Percentiles rank a stretch among this genome's conserved stretches.
Evolutionary conservation across 2,888 invertebrate species (phyloP).

Genomic region (Ennomos fuscantarius): DNA sequence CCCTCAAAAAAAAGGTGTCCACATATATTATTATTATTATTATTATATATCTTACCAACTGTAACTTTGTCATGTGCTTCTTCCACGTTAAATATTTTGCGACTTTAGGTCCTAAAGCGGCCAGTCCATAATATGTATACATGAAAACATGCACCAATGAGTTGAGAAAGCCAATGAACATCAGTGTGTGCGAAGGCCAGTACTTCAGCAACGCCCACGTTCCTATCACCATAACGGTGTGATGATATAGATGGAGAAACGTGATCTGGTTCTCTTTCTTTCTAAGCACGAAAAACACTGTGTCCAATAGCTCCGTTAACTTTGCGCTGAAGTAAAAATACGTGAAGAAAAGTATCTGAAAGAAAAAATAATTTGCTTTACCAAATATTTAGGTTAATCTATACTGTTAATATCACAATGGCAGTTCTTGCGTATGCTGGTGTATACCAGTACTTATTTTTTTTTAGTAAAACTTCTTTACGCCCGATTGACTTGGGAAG

Average conservation of each 20-base stretch:
- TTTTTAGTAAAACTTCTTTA: too few relatives aligned
- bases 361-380: slow-evolving; percentile 36
- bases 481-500: too few relatives aligned
- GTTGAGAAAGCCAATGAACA: slow-evolving; percentile 89
- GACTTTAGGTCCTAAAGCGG: slow-evolving; percentile 90
- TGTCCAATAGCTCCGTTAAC: slow-evolving; percentile 90
- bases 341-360: slow-evolving; percentile 71
- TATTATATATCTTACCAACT: slow-evolving; percentile 85
- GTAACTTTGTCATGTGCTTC: slow-evolving; percentile 92
- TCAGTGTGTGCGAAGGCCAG: slow-evolving; percentile 89
- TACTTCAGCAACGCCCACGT: slow-evolving; percentile 91
- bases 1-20: too few relatives aligned
- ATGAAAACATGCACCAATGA: slow-evolving; percentile 92
- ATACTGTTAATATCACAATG: too few relatives aligned
- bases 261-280: slow-evolving; percentile 92
- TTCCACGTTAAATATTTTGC: slow-evolving; percentile 94
- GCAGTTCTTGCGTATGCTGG: too few relatives aligned
- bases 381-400: too few relatives aligned
- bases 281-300: slow-evolving; percentile 94
- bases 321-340: slow-evolving; percentile 92
- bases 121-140: slow-evolving; percentile 92
- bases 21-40: too few relatives aligned
- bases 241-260: slow-evolving; percentile 96
- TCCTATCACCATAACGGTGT: slow-evolving; percentile 89
- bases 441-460: too few relatives aligned